Conservation (phyloP, 2,888 invertebrate species). For the Dendrolimus houi region DNA sequence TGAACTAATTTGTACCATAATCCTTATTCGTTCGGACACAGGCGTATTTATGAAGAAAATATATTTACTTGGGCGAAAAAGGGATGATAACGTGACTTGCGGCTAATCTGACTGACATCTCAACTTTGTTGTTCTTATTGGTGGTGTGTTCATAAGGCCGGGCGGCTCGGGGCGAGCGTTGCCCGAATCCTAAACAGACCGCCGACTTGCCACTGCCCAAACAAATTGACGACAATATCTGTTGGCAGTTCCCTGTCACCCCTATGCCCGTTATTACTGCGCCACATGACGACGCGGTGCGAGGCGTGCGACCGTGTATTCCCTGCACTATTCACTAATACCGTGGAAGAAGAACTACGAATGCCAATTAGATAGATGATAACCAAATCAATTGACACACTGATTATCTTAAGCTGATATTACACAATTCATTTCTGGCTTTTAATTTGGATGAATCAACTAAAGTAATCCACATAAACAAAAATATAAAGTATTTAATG, state of each 20-base stretch:
- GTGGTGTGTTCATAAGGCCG: constrained; percentile 60
- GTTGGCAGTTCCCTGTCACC: constrained; percentile 59
- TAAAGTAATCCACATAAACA: no score
- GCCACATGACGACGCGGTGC: constrained; percentile 18
- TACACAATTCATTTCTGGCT: no score
- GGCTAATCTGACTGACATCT: constrained; percentile 63
- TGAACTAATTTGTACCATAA: constrained; percentile 5
- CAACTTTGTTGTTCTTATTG: constrained; percentile 69
- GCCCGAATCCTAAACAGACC: constrained; percentile 59
- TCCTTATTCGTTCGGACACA: constrained; percentile 14
- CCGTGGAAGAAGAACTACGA: no score
- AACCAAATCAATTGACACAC: no score
- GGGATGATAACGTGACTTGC: constrained; percentile 50
- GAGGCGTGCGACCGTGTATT: no score
- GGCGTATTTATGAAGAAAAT: constrained; percentile 27
- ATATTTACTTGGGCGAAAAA: constrained; percentile 42
- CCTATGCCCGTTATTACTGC: constrained; percentile 49
- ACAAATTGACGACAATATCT: constrained; percentile 71
- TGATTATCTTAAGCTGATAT: no score
- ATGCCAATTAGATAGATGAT: no score
- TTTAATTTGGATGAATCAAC: no score
- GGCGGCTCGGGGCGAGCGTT: constrained; percentile 40
- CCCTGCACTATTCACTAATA: no score
- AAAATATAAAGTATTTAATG: no score
- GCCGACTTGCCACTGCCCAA: constrained; percentile 39